Conservation (phyloP, 1,140 invertebrate genomes). For the Trichonephila clavipes region DNA sequence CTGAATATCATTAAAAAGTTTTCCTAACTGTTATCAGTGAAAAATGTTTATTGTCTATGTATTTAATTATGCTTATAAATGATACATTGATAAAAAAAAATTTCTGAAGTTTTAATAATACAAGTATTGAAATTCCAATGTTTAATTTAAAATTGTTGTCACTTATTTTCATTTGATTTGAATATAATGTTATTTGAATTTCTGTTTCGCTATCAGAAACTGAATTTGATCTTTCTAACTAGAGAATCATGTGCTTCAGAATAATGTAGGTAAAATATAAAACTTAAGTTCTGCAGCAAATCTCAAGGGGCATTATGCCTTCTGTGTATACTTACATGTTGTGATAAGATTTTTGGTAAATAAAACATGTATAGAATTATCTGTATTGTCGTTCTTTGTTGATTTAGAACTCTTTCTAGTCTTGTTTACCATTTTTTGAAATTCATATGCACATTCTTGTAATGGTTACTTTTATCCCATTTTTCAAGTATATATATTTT, state of each 20-base stretch:
- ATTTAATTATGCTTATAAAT: too few species aligned
- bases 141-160: background rate
- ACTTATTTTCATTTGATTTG: background rate
- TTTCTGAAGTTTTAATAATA: too few species aligned
- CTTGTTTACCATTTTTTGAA: too few species aligned
- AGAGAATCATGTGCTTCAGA: constrained; percentile 8
- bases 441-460: too few species aligned
- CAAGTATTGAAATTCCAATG: background rate
- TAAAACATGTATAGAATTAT: constrained; percentile 59
- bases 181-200: too few species aligned
- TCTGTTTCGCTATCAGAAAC: background rate
- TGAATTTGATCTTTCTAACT: background rate
- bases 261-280: background rate
- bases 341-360: constrained; percentile 75
- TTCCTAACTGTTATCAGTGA: too few species aligned
- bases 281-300: constrained; percentile 8
- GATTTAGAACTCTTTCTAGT: background rate
- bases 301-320: constrained; percentile 46
- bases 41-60: too few species aligned
- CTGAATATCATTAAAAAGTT: too few species aligned
- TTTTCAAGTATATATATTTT: too few species aligned
- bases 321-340: constrained; percentile 70
- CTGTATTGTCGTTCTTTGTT: background rate
- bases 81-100: too few species aligned
- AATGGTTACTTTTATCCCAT: too few species aligned